phyloP scores from a whole-genome alignment of 2,797 vertebrate species.

The Pitangus sulphuratus region DNA sequence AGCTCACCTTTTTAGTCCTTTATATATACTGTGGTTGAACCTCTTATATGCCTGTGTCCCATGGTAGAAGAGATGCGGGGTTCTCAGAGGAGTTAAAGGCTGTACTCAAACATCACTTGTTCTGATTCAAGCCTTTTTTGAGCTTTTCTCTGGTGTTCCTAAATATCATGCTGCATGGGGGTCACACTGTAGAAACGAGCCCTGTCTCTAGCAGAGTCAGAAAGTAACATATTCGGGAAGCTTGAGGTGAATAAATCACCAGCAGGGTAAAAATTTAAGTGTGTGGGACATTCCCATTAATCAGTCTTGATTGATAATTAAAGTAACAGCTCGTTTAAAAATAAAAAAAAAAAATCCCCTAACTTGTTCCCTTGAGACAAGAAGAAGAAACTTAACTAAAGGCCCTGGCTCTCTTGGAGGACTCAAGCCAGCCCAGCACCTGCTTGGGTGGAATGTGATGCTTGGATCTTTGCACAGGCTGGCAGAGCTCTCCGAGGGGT shows the following conservation, averaged over 20 bases:
- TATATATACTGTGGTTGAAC: not conserved
- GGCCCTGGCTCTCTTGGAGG: not conserved
- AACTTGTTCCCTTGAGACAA: not conserved
- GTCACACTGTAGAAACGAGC: not conserved
- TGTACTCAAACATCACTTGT: not conserved
- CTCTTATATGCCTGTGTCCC: not conserved
- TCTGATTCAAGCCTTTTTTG: not conserved
- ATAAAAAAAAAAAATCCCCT: accelerated
- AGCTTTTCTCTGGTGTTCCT: not conserved
- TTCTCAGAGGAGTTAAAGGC: not conserved
- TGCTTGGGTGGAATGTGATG: not conserved
- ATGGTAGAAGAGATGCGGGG: not conserved
- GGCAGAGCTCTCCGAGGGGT: not conserved
- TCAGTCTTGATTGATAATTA: not conserved
- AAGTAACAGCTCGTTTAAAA: constrained; percentile 15
- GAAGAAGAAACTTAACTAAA: not conserved
- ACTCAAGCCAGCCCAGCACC: not conserved
- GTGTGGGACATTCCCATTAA: not conserved
- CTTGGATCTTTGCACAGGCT: not conserved
- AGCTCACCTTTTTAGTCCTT: not conserved
- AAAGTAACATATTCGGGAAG: not conserved
- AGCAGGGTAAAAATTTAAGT: not conserved
- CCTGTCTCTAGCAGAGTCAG: not conserved
- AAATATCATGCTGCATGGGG: not conserved
- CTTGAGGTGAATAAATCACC: not conserved